Evolutionary conservation across 2,888 invertebrate genomes (phyloP), one percentile per base, ranked within the genome.

Genomic region (Eristalinus sepulchralis): DNA sequence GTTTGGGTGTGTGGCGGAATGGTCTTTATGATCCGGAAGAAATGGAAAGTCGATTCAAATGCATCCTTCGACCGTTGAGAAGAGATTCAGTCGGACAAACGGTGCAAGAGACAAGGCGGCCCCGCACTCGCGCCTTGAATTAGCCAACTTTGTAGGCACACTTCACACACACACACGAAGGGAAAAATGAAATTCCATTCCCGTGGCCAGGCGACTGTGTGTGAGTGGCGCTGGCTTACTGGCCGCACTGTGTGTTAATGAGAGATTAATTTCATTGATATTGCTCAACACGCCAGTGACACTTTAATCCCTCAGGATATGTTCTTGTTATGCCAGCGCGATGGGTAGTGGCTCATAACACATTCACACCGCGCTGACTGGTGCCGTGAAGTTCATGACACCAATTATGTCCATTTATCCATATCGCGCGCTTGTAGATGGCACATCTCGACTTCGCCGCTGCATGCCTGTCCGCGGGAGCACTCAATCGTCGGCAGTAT

Each of bases 221-320:
- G 57, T 10, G 1, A 5, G 2, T 11, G 24, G 24, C 22, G 10
- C 6, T 27, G 57, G 57, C 9, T 20, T 9, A 13, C 22, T 6
- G 24, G 24, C 1, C 24, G 63, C 75, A 33, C 33, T 70, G 70
- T 77, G 81, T 77, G 77, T 82, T 82, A 82, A 82, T 82, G 70
- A 66, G 70, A 76, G 81, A 82, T 82, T 77, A 70, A 82, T 82
- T 82, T 70, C 59, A 66, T 76, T 76, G 81, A 76, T 76, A 81
- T 81, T 76, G 70, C 76, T 81, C 64, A 81, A 81, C 81, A 81
- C 64, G 59, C 27, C 64, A 81, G 76, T 59, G 64, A 76, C 76
- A 81, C 57, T 64, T 39, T n/a, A 64, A 75, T 81, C 63, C 47
- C 33, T 59, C 62, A 57, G 17, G 57, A 70, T 76, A 57, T 39